Conservation (phyloP, 2,797 vertebrate genomes). For the Knipowitschia caucasica region DNA sequence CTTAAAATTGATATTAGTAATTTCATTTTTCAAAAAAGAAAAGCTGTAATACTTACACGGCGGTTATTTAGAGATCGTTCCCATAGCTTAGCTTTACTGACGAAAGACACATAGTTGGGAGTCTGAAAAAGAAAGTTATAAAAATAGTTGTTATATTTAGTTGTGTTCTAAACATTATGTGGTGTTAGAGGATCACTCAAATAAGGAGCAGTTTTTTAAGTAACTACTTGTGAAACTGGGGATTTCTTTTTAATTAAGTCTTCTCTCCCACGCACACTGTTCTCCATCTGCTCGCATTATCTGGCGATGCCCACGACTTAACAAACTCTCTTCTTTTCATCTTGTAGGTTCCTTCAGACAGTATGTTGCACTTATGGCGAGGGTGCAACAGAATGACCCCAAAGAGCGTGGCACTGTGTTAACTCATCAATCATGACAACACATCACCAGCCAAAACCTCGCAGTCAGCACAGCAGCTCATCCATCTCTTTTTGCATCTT, state of each 20-base stretch:
- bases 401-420: conserved; percentile 36
- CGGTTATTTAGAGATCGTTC: conserved; percentile 54
- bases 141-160: not conserved
- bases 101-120: conserved; percentile 59
- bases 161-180: not conserved
- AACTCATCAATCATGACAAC: conserved; percentile 73
- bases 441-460: conserved; percentile 28
- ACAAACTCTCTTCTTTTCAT: conserved; percentile 26
- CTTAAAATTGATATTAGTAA: too few relatives aligned
- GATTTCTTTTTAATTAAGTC: conserved; percentile 49
- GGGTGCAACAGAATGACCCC: conserved; percentile 44
- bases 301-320: conserved; percentile 15
- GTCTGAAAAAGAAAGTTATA: conserved; percentile 48
- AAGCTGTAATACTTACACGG: conserved; percentile 48
- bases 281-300: conserved; percentile 49
- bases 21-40: too few relatives aligned
- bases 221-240: conserved; percentile 16
- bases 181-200: not conserved
- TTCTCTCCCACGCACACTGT: conserved; percentile 36
- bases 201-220: conserved; percentile 41
- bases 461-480: conserved; percentile 48
- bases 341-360: conserved; percentile 32
- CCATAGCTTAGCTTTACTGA: conserved; percentile 64
- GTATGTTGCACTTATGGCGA: conserved; percentile 24
- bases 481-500: conserved; percentile 66